phyloP scores from a whole-genome alignment of 2,888 invertebrate genomes.

The Onchidella celtica region DNA sequence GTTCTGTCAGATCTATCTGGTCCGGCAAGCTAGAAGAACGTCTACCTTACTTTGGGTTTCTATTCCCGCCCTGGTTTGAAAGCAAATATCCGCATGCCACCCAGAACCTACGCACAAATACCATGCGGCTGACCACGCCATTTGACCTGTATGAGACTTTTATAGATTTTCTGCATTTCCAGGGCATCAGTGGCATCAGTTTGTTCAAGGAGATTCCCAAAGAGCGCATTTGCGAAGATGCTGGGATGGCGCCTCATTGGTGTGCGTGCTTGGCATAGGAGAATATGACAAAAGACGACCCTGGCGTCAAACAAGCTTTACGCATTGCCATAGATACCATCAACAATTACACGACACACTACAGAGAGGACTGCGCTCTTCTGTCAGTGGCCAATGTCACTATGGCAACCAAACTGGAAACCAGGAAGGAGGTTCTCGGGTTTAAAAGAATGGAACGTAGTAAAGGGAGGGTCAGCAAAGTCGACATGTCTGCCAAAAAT shows the following conservation, averaged over 20 bases:
- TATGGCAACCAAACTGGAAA: conserved; percentile 31
- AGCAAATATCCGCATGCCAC: conserved; percentile 84
- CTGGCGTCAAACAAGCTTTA: conserved; percentile 83
- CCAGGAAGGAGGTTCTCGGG: conserved; percentile 82
- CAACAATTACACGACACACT: conserved; percentile 23
- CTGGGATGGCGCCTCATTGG: conserved; percentile 96
- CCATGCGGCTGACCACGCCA: conserved; percentile 88
- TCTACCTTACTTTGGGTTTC: conserved; percentile 90
- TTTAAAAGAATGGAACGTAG: conserved; percentile 88
- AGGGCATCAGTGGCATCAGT: conserved; percentile 67
- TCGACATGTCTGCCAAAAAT: conserved; percentile 87
- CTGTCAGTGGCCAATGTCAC: conserved; percentile 36
- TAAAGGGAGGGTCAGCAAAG: conserved; percentile 87
- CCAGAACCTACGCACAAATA: conserved; percentile 84
- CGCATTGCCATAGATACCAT: conserved; percentile 26
- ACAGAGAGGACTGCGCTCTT: conserved; percentile 26
- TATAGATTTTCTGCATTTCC: conserved; percentile 84
- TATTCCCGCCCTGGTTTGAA: conserved; percentile 87
- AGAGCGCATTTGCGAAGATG: conserved; percentile 90
- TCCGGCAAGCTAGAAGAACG: conserved; percentile 95
- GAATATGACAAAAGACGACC: conserved; percentile 82
- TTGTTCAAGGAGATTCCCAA: conserved; percentile 81
- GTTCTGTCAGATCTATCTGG: conserved; percentile 88
- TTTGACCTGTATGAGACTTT: conserved; percentile 93
- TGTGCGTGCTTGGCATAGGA: conserved; percentile 94